Evolutionary conservation across 2,113 vertebrate species (phyloP).

Genomic region (Ochotona curzoniae): DNA sequence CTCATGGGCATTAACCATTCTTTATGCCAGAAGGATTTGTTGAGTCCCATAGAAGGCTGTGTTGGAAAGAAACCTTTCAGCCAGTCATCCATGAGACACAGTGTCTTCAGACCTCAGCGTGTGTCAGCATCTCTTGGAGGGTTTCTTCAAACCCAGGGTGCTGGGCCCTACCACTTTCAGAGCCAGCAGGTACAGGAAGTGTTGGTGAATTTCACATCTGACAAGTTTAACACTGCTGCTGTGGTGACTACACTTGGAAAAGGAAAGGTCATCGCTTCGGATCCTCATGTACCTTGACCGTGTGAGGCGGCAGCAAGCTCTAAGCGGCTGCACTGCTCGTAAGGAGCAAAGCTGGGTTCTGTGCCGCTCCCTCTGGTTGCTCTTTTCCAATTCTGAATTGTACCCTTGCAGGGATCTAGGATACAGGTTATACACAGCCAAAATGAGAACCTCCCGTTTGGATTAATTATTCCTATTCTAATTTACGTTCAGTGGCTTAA

Average conservation of each 20-base stretch:
- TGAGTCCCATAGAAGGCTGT: conserved; percentile 1
- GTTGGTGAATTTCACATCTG: neutral
- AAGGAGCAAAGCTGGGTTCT: neutral
- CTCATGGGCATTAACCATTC: neutral
- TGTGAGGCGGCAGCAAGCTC: neutral
- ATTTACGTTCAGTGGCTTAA: no score
- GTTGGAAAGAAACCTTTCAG: conserved; percentile 18
- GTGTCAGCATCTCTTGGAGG: neutral
- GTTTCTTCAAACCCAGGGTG: neutral
- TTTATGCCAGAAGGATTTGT: neutral
- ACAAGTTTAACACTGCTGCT: neutral
- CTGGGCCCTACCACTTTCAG: neutral
- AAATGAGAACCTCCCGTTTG: neutral
- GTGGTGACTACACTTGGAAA: neutral
- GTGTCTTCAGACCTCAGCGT: neutral
- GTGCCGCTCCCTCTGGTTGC: neutral
- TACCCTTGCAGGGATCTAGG: neutral
- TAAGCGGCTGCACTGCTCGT: neutral
- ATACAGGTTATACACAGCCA: neutral
- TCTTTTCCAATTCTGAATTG: neutral
- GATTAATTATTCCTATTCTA: no score
- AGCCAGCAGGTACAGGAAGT: neutral
- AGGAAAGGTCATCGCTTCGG: neutral
- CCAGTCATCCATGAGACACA: neutral
- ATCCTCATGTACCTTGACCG: neutral